Base-by-base conservation (phyloP, 2,797 vertebrate genomes). In the Alauda arvensis region DNA sequence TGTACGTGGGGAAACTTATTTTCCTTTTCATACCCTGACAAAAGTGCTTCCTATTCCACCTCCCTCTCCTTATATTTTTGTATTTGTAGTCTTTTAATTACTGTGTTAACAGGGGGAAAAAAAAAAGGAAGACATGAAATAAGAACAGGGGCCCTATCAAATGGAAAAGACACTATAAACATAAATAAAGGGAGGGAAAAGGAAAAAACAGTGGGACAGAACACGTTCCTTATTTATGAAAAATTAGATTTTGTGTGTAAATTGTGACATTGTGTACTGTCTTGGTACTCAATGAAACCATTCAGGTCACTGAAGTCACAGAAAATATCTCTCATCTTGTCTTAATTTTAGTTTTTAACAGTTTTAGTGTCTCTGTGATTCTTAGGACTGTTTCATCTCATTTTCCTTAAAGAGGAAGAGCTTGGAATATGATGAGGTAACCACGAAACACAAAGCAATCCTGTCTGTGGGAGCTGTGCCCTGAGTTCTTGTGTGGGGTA, bases 401-500 rank as follows among this genome's bases (percentile, higher is more conserved):
- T 65, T 80, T 89, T 55, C 16, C 21, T 60, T 65, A 77, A 87
- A 69, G 33, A 43, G 13, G 2, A 8, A 78, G n/a, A 75, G 18
- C 18, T 63, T 52, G 51, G 43, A 60, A 66, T 33, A 60, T 0
- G 1, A 39, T 8, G 2, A 2, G 7, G 9, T 24, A 76, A 39
- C 31, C 14, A 25, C 14, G 81, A 88, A 79, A 18, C 33, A 48
- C 40, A 23, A 46, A 88, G 29, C 13, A 65, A 31, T 52, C 46
- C 12, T 71, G 51, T 33, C 24, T n/a, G 10, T 5, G 25, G n/a
- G 18, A 83, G 33, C 19, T 63, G 43, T 59, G 16, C 16, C 23
- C 9, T 2, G 1, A 33, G 4, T 53, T 71, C 77, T 71, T 49
- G 11, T 1, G 2, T 11, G 9, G 6, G 3, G 8, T 21, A 56